A percentile compares a stretch with the other conserved stretches of the same genome.
These are phyloP conservation scores for Chrysodeixis includens DNA, from an alignment of 2,888 invertebrate genomes.

Conservation along the genomic window DNA sequence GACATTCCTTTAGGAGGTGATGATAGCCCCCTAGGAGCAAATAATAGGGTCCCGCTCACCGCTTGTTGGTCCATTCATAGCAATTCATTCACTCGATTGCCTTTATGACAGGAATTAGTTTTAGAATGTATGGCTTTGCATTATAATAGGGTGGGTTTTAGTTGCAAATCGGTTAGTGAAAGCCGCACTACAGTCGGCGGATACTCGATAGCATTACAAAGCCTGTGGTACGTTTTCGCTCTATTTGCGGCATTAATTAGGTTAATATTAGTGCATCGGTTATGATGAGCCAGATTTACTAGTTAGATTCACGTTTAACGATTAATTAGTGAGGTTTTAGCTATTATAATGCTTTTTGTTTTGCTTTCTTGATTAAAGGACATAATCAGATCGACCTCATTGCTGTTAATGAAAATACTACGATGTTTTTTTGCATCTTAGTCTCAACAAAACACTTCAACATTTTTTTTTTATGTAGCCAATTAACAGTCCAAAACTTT, in stretches of 20 bases:
- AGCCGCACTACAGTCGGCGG: slow-evolving; percentile 9
- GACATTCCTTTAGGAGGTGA: too few relatives aligned
- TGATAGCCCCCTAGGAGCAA: not conserved
- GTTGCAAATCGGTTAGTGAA: slow-evolving; percentile 36
- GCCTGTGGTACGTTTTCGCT: slow-evolving; percentile 2
- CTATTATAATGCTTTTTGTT: too few relatives aligned
- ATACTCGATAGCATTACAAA: slow-evolving; percentile 19
- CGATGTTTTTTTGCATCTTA: too few relatives aligned
- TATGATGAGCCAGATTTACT: not conserved
- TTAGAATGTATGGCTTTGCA: slow-evolving; percentile 50
- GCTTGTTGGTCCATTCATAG: slow-evolving; percentile 38
- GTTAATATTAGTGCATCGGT: not conserved
- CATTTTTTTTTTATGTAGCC: too few relatives aligned
- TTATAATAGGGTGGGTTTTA: slow-evolving; percentile 33
- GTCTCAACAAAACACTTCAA: too few relatives aligned
- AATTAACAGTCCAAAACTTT: too few relatives aligned
- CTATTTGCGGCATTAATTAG: slow-evolving; percentile 3
- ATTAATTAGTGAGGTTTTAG: too few relatives aligned
- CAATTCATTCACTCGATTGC: slow-evolving; percentile 44
- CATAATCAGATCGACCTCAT: too few relatives aligned
- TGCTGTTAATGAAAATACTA: too few relatives aligned
- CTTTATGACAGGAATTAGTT: slow-evolving; percentile 54
- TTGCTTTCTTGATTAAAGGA: too few relatives aligned
- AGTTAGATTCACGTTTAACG: not conserved
- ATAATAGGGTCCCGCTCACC: slow-evolving; percentile 41